Conservation (phyloP, 2,888 invertebrate species). For the Invenusta paracnida region DNA sequence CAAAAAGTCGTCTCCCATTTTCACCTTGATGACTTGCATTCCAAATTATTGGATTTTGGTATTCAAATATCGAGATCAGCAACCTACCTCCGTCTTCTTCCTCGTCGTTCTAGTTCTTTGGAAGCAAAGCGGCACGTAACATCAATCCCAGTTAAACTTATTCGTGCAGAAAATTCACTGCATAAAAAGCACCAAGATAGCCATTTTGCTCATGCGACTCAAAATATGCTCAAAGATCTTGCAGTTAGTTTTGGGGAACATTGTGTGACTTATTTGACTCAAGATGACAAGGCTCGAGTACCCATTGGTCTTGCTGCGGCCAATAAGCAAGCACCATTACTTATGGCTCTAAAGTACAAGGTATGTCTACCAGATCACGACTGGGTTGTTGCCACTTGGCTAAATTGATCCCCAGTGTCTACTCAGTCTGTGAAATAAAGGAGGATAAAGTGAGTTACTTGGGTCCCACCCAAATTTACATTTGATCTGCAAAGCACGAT, state of each 20-base stretch:
- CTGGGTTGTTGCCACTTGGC: constrained; percentile 51
- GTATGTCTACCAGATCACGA: constrained; percentile 51
- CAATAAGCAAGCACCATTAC: constrained; percentile 55
- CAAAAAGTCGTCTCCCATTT: no score
- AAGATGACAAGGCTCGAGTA: constrained; percentile 56
- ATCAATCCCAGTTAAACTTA: constrained; percentile 51
- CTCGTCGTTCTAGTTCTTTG: constrained; percentile 47
- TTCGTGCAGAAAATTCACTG: constrained; percentile 24
- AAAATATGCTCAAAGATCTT: constrained; percentile 49
- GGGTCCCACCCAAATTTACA: constrained; percentile 60
- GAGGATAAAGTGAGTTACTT: constrained; percentile 25
- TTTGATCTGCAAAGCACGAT: constrained; percentile 52
- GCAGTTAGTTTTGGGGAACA: constrained; percentile 50
- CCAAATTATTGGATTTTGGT: no score
- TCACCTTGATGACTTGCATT: no score
- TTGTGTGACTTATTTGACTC: constrained; percentile 46
- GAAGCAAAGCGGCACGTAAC: constrained; percentile 51
- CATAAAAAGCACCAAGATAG: constrained; percentile 50
- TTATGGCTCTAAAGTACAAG: constrained; percentile 46
- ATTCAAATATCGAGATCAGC: constrained; percentile 48
- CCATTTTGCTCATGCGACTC: constrained; percentile 50
- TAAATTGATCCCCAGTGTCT: constrained; percentile 55
- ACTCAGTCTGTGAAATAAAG: constrained; percentile 51
- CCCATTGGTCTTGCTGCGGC: constrained; percentile 58
- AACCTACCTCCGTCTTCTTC: constrained; percentile 49